phyloP scores from a whole-genome alignment of 2,797 vertebrate species.

The Myotis daubentonii region DNA sequence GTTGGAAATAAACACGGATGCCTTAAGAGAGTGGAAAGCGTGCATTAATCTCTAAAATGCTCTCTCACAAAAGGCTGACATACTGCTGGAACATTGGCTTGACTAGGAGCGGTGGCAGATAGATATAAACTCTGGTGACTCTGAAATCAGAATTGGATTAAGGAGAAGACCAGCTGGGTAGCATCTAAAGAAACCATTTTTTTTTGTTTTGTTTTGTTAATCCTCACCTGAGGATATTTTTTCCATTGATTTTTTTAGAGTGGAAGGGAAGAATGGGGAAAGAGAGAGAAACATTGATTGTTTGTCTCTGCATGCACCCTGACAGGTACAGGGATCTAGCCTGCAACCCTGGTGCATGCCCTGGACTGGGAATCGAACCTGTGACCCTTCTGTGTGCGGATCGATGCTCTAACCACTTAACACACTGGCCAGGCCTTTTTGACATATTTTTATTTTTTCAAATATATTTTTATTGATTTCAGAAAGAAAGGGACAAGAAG shows the following conservation, averaged over 20 bases:
- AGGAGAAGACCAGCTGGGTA: background rate
- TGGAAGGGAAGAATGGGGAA: background rate
- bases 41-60: background rate
- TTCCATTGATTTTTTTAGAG: background rate
- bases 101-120: background rate
- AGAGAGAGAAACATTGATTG: background rate
- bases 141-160: slow-evolving; percentile 25
- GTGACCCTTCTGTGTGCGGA: background rate
- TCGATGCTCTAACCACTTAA: background rate
- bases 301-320: background rate
- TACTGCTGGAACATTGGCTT: background rate
- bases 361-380: background rate
- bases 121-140: background rate
- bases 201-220: background rate
- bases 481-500: background rate
- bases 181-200: background rate
- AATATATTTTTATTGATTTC: background rate
- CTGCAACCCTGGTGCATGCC: background rate
- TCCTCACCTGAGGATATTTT: background rate
- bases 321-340: background rate
- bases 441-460: background rate
- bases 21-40: background rate
- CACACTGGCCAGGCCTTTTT: background rate
- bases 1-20: background rate
- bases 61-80: background rate